A percentile compares a stretch with the other conserved stretches of the same genome.
These are phyloP conservation scores for Eupithecia pulchellata DNA, from an alignment of 2,888 invertebrate genomes.

Conservation along the genomic window DNA sequence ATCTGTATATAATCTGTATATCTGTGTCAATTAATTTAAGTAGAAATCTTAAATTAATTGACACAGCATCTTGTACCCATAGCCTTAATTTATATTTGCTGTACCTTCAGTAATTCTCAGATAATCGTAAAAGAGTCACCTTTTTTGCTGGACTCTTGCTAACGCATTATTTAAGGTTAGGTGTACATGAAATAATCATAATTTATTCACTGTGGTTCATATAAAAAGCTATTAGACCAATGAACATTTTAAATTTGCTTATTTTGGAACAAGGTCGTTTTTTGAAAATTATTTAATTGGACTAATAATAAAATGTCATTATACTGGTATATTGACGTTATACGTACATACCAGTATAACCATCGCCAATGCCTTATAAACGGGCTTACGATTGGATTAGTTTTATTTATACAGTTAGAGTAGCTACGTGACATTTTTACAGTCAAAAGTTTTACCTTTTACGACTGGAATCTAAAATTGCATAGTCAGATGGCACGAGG, in stretches of 20 bases:
- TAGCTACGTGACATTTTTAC: background rate
- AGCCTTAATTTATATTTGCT: too few relatives aligned
- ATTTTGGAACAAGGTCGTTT: background rate
- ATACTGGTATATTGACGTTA: too few relatives aligned
- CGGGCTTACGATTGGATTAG: background rate
- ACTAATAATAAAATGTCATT: too few relatives aligned
- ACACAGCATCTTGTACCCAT: too few relatives aligned
- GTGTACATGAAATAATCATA: background rate
- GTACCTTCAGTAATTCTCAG: background rate
- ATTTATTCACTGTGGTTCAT: background rate
- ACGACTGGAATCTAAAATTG: background rate
- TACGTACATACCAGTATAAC: background rate
- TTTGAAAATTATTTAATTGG: background rate
- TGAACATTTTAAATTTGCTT: background rate
- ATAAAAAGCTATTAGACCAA: background rate
- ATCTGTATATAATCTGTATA: too few relatives aligned
- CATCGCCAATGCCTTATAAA: background rate
- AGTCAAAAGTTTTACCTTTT: background rate
- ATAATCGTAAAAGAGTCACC: constrained; percentile 12
- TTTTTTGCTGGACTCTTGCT: background rate
- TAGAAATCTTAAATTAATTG: too few relatives aligned
- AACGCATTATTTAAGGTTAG: background rate
- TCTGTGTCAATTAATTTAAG: too few relatives aligned
- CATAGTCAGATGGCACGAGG: constrained; percentile 46
- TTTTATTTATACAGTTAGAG: background rate